These are phyloP conservation scores for Climacteris rufus DNA, from an alignment of 2,113 vertebrate genomes.

Conservation along the genomic window DNA sequence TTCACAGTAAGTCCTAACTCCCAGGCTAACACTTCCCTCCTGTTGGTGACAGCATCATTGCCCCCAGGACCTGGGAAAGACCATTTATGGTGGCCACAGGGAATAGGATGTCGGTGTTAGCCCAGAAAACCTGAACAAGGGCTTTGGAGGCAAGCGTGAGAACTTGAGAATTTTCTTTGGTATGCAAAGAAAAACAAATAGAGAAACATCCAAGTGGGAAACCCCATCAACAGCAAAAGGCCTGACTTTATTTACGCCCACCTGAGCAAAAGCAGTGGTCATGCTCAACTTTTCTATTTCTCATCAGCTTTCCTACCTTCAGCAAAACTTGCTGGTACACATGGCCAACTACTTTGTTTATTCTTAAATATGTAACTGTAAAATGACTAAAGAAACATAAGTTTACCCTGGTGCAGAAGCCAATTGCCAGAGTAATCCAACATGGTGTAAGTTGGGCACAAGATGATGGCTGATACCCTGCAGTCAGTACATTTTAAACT, in stretches of 20 bases:
- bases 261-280: background rate
- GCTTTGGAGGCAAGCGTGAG: background rate
- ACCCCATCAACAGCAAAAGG: background rate
- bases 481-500: background rate
- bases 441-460: rapidly evolving
- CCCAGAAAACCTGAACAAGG: background rate
- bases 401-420: background rate
- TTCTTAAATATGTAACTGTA: background rate
- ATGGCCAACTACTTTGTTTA: background rate
- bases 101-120: background rate
- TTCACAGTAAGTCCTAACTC: background rate
- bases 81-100: background rate
- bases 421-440: background rate
- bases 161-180: background rate
- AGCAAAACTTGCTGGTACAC: background rate
- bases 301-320: background rate
- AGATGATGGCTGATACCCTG: background rate
- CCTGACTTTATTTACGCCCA: background rate
- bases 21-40: background rate
- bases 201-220: background rate
- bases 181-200: background rate
- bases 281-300: background rate
- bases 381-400: background rate
- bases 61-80: background rate
- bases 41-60: background rate